phyloP scores from a whole-genome alignment of 2,888 invertebrate species.

The Volucella inanis region DNA sequence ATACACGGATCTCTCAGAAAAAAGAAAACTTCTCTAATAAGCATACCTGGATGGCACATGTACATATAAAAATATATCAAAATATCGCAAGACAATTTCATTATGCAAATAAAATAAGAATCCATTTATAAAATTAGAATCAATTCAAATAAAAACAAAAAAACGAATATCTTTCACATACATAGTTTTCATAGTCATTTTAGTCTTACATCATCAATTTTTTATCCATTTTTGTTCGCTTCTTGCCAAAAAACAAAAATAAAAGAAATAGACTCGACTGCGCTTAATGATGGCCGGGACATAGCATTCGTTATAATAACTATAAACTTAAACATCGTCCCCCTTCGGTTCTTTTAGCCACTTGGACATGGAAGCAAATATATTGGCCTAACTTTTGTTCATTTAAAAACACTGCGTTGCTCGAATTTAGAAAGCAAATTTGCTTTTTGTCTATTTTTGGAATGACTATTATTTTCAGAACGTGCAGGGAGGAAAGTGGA shows the following conservation, averaged over 20 bases:
- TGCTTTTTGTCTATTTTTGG: slow-evolving; percentile 73
- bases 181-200: slow-evolving; percentile 12
- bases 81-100: slow-evolving; percentile 35
- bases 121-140: slow-evolving; percentile 56
- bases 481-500: slow-evolving; percentile 64
- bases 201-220: slow-evolving; percentile 57
- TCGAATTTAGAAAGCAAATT: slow-evolving; percentile 41
- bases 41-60: slow-evolving; percentile 31
- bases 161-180: slow-evolving; percentile 19
- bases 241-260: slow-evolving; percentile 53
- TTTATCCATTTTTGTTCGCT: slow-evolving; percentile 58
- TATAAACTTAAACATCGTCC: slow-evolving; percentile 31
- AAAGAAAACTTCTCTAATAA: not conserved
- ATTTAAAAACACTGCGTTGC: slow-evolving; percentile 40
- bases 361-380: slow-evolving; percentile 22
- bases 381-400: slow-evolving; percentile 55
- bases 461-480: slow-evolving; percentile 72
- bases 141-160: slow-evolving; percentile 32
- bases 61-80: slow-evolving; percentile 18
- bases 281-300: slow-evolving; percentile 57
- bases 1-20: not conserved
- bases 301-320: slow-evolving; percentile 55
- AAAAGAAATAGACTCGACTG: slow-evolving; percentile 6
- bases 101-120: slow-evolving; percentile 44
- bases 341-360: slow-evolving; percentile 47